Conservation (phyloP, 1,140 invertebrate genomes). For the Bombus terrestris region DNA sequence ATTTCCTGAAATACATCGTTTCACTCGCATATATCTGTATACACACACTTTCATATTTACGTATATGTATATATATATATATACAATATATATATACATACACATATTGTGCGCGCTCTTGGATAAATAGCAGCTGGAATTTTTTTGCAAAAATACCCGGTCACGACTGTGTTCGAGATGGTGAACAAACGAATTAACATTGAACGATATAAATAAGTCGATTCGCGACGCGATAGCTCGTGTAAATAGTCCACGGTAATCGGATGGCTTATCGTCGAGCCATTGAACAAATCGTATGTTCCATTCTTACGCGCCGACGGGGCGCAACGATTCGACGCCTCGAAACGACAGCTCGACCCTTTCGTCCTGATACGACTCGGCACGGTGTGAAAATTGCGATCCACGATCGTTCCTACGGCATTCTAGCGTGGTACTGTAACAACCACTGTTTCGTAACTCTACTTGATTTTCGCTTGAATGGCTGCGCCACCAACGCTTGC, state of each 20-base stretch:
- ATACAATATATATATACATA: background rate
- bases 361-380: constrained; percentile 18
- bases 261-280: constrained; percentile 24
- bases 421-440: background rate
- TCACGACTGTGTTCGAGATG: background rate
- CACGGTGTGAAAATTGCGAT: constrained; percentile 22
- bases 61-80: too few relatives aligned
- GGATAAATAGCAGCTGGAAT: background rate
- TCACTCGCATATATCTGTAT: too few relatives aligned
- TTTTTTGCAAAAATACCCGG: background rate
- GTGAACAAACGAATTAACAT: background rate
- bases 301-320: constrained; percentile 19
- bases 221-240: constrained; percentile 13
- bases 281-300: constrained; percentile 31
- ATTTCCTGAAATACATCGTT: background rate
- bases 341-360: background rate
- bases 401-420: background rate
- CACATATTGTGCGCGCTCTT: background rate
- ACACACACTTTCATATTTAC: too few relatives aligned
- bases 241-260: constrained; percentile 27
- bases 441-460: background rate
- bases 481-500: background rate
- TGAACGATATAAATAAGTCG: constrained; percentile 6
- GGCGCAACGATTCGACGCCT: constrained; percentile 6
- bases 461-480: background rate